Base-by-base conservation (phyloP, 2,888 invertebrate genomes). In the Synanthedon tipuliformis region DNA sequence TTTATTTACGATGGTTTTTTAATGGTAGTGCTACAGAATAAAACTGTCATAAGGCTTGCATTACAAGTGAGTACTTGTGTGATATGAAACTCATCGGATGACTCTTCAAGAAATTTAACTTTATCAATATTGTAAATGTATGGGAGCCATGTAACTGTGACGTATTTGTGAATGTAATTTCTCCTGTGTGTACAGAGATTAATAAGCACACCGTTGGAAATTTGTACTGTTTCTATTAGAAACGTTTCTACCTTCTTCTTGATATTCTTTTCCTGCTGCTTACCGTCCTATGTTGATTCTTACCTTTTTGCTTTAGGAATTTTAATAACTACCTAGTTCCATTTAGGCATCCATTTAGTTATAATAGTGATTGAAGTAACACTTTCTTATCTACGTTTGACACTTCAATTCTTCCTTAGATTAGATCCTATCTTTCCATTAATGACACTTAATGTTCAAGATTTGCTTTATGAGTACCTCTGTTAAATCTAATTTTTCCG, bases 321-420 rank as follows among this genome's bases (percentile, higher is more conserved):
- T 52, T 79, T 55, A n/a, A 52, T 16, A 0, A 50, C 49, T 53
- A 58, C 48, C 48, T 53, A 40, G 57, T 16, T 13, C 45, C 23
- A 23, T 23, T 23, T 23, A 23, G 5, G 23, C 23, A 23, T 23
- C 23, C 63, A 51, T 69, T 65, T 56, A 27, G 50, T 51, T 4
- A 55, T 55, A 4, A 66, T 53, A 4, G 58, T 57, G 52, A 55
- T 60, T 59, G 53, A 54, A 61, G 57, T 3, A 18, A 18, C 5
- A 23, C 23, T 23, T 23, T 45, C 60, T 67, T 59, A 51, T 64
- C 58, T 41, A 62, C 52, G 4, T 57, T 57, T 5, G 56, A 54
- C 52, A 58, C 53, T 64, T 59, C 73, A 1, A 71, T 68, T 81
- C 82, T 53, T 75, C 69, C 16, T 64, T 59, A 1, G n/a, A n/a